phyloP scores from a whole-genome alignment of 2,888 invertebrate species.

The Ennomos erosarius region DNA sequence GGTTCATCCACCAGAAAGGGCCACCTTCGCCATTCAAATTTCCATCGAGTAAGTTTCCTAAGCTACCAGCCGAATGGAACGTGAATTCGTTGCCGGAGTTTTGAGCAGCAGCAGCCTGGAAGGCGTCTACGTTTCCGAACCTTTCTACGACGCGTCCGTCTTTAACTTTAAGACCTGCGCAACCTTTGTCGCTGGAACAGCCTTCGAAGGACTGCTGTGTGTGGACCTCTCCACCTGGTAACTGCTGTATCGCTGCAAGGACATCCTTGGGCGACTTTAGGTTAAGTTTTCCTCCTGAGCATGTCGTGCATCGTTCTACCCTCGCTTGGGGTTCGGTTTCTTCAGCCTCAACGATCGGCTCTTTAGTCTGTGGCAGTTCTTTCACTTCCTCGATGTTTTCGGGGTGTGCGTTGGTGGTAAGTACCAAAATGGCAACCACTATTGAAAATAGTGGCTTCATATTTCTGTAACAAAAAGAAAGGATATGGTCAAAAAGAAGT shows the following conservation, averaged over 20 bases:
- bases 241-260: slow-evolving; percentile 60
- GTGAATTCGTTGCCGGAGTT: slow-evolving; percentile 65
- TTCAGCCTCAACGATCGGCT: slow-evolving; percentile 65
- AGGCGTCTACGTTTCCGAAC: slow-evolving; percentile 72
- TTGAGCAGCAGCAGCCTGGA: slow-evolving; percentile 65
- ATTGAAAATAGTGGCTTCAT: slow-evolving; percentile 78
- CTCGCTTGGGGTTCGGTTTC: slow-evolving; percentile 63
- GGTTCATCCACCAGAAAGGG: slow-evolving; percentile 87
- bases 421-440: slow-evolving; percentile 72
- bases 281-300: slow-evolving; percentile 51
- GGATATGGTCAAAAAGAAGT: neutral
- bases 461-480: slow-evolving; percentile 68
- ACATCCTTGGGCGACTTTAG: slow-evolving; percentile 63
- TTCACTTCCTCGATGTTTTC: slow-evolving; percentile 69
- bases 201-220: slow-evolving; percentile 74
- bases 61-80: slow-evolving; percentile 68
- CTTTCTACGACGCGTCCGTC: slow-evolving; percentile 72
- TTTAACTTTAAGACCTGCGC: slow-evolving; percentile 78
- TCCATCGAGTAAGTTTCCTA: slow-evolving; percentile 62
- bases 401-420: slow-evolving; percentile 63
- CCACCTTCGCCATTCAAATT: slow-evolving; percentile 60
- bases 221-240: slow-evolving; percentile 72
- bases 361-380: slow-evolving; percentile 62
- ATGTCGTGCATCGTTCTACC: slow-evolving; percentile 68
- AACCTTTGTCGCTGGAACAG: slow-evolving; percentile 75